Evolutionary conservation across 2,113 vertebrate genomes (phyloP).

Genomic region (Zosterops hypoxanthus): DNA sequence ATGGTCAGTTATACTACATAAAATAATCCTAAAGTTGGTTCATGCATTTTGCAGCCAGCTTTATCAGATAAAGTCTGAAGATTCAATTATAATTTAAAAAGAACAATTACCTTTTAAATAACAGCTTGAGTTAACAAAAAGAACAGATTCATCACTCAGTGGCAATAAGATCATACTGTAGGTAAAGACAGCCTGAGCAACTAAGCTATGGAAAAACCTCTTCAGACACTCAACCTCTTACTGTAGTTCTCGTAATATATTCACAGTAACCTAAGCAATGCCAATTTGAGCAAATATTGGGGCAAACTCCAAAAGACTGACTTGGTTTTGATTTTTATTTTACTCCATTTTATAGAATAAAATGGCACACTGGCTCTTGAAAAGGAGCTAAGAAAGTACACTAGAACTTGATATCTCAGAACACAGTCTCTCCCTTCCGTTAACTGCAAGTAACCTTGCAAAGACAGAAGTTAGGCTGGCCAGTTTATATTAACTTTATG

Average conservation of each 20-base stretch:
- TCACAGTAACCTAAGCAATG: neutral
- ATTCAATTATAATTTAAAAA: conserved; percentile 24
- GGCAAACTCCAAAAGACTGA: neutral
- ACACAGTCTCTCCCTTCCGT: neutral
- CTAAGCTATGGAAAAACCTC: neutral
- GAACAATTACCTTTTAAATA: neutral
- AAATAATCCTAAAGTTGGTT: neutral
- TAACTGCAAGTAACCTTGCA: neutral
- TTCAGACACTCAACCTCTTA: neutral
- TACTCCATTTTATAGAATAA: neutral
- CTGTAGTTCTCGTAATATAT: neutral
- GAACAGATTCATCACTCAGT: neutral
- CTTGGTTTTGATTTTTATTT: neutral
- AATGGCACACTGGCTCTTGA: neutral
- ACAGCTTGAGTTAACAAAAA: neutral
- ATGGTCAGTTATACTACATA: neutral
- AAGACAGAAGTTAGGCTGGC: neutral
- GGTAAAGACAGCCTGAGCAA: neutral
- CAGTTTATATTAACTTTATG: neutral
- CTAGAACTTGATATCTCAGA: neutral
- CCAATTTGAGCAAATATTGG: neutral
- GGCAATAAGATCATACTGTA: neutral
- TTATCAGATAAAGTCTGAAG: neutral
- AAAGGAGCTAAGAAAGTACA: neutral
- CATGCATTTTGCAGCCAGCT: neutral